Percentiles rank a stretch among this genome's conserved stretches.
Evolutionary conservation across 1,140 invertebrate genomes (phyloP).

Genomic region (Drosophila ercepeae): DNA sequence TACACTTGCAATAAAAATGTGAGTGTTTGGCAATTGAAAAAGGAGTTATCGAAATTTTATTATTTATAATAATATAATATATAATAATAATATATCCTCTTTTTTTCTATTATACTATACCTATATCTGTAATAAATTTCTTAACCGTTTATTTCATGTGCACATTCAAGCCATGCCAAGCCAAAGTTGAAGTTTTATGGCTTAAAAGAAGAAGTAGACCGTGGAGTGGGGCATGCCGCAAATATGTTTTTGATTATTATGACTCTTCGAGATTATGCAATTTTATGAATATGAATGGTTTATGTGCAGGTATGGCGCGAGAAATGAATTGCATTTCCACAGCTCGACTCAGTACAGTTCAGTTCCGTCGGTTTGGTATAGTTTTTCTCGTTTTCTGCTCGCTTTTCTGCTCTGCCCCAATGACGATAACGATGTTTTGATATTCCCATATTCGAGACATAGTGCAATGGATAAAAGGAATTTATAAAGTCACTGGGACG

Average conservation of each 20-base stretch:
- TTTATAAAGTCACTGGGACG: conserved; percentile 51
- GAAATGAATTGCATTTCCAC: conserved; percentile 54
- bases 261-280: conserved; percentile 83
- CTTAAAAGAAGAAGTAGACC: conserved; percentile 32
- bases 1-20: conserved; percentile 4
- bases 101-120: not conserved
- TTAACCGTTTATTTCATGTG: no score
- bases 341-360: conserved; percentile 12
- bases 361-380: not conserved
- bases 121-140: no score
- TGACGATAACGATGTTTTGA: conserved; percentile 49
- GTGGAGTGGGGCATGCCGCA: conserved; percentile 57
- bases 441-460: conserved; percentile 29
- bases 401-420: conserved; percentile 4
- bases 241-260: conserved; percentile 83
- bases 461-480: conserved; percentile 41
- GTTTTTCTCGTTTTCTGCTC: conserved; percentile 2
- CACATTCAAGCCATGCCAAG: conserved; percentile 23
- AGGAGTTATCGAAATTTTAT: no score
- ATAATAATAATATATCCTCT: no score
- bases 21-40: not conserved
- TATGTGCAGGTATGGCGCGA: conserved; percentile 56
- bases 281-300: conserved; percentile 80
- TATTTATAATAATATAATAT: no score
- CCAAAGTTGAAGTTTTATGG: conserved; percentile 77